Evolutionary conservation across 2,888 invertebrate genomes (phyloP).

Genomic region (Sarcophaga rosellei): DNA sequence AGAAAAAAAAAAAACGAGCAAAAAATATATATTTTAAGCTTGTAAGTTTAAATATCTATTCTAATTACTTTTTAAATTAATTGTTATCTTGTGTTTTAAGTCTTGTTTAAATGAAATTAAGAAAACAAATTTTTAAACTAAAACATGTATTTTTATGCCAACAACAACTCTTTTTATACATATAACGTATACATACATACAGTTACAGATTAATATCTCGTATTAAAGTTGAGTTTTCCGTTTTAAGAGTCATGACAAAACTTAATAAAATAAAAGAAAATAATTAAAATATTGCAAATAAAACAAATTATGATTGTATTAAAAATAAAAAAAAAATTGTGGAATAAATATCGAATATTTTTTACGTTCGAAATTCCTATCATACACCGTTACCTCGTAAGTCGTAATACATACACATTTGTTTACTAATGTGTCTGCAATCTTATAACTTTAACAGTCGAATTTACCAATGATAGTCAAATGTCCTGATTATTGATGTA

Average conservation of each 20-base stretch:
- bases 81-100: conserved; percentile 67
- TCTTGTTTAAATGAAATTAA: conserved; percentile 40
- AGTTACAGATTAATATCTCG: not conserved
- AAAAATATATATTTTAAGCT: not conserved
- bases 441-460: no score
- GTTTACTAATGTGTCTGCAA: no score
- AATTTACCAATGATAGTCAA: no score
- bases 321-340: no score
- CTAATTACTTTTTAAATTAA: conserved; percentile 44
- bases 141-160: conserved; percentile 50
- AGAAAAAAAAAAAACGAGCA: no score
- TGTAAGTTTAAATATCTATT: conserved; percentile 27
- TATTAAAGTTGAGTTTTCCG: conserved; percentile 25
- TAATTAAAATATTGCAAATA: conserved; percentile 31
- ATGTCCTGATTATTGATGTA: no score
- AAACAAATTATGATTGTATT: not conserved
- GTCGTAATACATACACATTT: no score
- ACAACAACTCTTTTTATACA: conserved; percentile 36
- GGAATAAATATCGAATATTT: no score
- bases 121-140: conserved; percentile 5
- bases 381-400: no score
- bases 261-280: conserved; percentile 6
- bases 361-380: no score
- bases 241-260: conserved; percentile 39
- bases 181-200: not conserved